Conservation (phyloP, 2,888 invertebrate species). For the Amblyjoppa proteus region DNA sequence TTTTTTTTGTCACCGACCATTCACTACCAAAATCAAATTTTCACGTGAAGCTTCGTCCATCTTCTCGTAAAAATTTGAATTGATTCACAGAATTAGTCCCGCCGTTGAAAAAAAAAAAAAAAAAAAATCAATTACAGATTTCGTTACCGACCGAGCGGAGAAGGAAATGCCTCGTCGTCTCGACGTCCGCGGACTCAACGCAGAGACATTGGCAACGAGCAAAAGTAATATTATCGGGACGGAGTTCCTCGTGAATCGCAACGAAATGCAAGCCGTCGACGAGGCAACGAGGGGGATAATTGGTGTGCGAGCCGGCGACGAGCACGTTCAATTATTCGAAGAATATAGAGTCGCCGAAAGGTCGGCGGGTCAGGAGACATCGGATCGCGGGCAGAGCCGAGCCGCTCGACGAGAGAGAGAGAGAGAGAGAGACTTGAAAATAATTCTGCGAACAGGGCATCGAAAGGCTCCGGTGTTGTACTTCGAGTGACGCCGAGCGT, state of each 20-base stretch:
- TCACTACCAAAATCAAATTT: too few species aligned
- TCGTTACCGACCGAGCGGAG: neutral
- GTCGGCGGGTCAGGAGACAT: constrained; percentile 63
- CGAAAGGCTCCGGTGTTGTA: neutral
- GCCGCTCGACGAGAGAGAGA: neutral
- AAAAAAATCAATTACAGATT: neutral
- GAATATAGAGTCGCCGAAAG: constrained; percentile 66
- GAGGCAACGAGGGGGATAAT: constrained; percentile 43
- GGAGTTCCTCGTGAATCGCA: neutral
- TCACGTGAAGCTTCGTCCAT: neutral
- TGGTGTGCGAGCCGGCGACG: constrained; percentile 47
- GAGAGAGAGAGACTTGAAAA: neutral
- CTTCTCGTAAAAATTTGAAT: neutral
- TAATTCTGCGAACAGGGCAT: neutral
- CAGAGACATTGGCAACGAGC: neutral
- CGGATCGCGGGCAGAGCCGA: constrained; percentile 15
- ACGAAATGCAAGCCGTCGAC: neutral
- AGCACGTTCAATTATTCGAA: constrained; percentile 64
- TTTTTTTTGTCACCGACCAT: too few species aligned
- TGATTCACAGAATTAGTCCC: neutral
- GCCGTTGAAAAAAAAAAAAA: neutral
- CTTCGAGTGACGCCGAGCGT: constrained; percentile 20
- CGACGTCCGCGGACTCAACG: neutral
- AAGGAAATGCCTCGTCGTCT: too few species aligned
- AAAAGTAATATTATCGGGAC: neutral